These are phyloP conservation scores for Cyclargus thomasi DNA, from an alignment of 1,140 invertebrate species.

Conservation along the genomic window DNA sequence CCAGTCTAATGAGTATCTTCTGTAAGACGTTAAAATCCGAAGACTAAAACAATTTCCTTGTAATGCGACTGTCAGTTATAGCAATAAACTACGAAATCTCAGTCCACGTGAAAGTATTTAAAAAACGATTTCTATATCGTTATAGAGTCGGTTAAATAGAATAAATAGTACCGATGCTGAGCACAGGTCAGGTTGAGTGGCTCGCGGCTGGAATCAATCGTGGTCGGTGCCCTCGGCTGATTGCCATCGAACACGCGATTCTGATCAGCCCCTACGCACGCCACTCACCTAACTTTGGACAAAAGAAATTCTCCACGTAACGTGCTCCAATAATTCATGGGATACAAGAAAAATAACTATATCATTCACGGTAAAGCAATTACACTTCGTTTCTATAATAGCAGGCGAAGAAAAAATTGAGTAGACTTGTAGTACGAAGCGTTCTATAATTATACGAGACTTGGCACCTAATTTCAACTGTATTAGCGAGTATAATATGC, in stretches of 20 bases:
- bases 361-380: slow-evolving; percentile 36
- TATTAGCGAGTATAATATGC: slow-evolving; percentile 48
- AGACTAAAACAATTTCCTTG: too few species aligned
- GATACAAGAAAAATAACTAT: slow-evolving; percentile 39
- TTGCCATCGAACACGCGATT: slow-evolving; percentile 64
- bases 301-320: slow-evolving; percentile 49
- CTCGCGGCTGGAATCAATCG: slow-evolving; percentile 63
- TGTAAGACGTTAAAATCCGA: too few species aligned
- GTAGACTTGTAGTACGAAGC: slow-evolving; percentile 5
- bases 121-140: background rate
- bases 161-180: slow-evolving; percentile 14
- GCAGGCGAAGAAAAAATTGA: background rate
- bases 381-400: background rate
- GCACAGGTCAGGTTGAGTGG: slow-evolving; percentile 32
- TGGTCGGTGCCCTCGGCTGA: slow-evolving; percentile 55
- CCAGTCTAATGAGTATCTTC: background rate
- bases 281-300: slow-evolving; percentile 40
- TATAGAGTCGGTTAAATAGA: slow-evolving; percentile 9
- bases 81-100: too few species aligned
- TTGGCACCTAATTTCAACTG: slow-evolving; percentile 57
- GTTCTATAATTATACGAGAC: slow-evolving; percentile 47
- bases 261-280: slow-evolving; percentile 60
- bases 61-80: too few species aligned
- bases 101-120: too few species aligned
- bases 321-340: slow-evolving; percentile 41